Conservation (phyloP, 2,113 vertebrate genomes). For the Symphodus melops region DNA sequence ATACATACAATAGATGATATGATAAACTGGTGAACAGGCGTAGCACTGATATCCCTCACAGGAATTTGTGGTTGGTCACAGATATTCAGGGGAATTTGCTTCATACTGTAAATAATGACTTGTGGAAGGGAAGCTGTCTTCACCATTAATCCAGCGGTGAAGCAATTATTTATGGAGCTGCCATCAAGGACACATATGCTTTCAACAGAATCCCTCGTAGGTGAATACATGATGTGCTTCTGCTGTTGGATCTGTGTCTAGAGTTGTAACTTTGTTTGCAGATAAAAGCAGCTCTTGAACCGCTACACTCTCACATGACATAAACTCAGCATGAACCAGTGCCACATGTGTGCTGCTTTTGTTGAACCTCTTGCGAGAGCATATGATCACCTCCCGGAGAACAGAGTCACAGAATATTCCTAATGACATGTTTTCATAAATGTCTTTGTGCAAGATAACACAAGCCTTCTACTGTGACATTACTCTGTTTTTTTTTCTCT, state of each 20-base stretch:
- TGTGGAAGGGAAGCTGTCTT: constrained; percentile 20
- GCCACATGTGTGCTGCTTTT: constrained; percentile 31
- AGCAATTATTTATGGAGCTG: constrained; percentile 54
- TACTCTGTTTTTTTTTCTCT: constrained; percentile 5
- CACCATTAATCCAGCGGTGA: constrained; percentile 40
- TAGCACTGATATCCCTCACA: constrained; percentile 38
- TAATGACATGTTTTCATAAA: constrained; percentile 50
- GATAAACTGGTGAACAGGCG: constrained; percentile 56
- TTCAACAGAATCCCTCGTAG: constrained; percentile 37
- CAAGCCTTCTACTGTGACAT: not conserved
- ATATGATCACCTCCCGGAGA: constrained; percentile 41
- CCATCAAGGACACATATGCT: constrained; percentile 50
- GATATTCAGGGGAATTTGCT: constrained; percentile 48
- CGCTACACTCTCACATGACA: constrained; percentile 36
- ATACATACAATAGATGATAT: constrained; percentile 62
- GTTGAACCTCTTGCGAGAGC: constrained; percentile 23
- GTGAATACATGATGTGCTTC: constrained; percentile 40
- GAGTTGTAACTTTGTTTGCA: constrained; percentile 42
- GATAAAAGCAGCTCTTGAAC: constrained; percentile 42
- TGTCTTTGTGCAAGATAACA: not conserved
- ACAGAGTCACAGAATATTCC: constrained; percentile 28
- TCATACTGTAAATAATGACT: constrained; percentile 58
- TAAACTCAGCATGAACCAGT: constrained; percentile 37
- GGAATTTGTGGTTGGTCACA: constrained; percentile 38
- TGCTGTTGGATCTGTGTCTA: constrained; percentile 37